A percentile compares a stretch with the other conserved stretches of the same genome.
Conservation (phyloP, 2,113 vertebrate species). For the Delphinus delphis region DNA sequence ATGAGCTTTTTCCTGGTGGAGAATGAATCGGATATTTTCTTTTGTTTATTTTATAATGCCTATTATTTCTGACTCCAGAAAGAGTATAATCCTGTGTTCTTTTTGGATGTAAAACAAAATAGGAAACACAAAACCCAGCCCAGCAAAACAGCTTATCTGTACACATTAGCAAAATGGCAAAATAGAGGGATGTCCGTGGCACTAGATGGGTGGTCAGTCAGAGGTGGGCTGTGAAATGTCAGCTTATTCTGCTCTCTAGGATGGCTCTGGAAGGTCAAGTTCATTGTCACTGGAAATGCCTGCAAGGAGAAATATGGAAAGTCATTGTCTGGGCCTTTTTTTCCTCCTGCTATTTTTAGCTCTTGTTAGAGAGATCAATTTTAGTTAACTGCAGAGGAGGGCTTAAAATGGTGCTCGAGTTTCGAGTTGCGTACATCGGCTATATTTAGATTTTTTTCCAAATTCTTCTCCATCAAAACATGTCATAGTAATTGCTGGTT, state of each 20-base stretch:
- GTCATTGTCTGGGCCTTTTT: constrained; percentile 75
- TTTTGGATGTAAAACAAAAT: constrained; percentile 69
- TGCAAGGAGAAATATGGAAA: constrained; percentile 81
- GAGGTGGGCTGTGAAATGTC: constrained; percentile 74
- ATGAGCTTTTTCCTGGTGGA: background rate
- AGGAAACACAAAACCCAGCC: background rate
- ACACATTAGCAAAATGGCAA: constrained; percentile 73
- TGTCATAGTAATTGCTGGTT: constrained; percentile 27
- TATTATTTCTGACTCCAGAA: constrained; percentile 51
- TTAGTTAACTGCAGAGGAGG: constrained; percentile 82
- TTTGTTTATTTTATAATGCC: background rate
- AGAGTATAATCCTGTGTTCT: background rate
- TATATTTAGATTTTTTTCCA: constrained; percentile 79
- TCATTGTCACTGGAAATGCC: constrained; percentile 78
- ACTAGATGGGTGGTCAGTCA: constrained; percentile 50
- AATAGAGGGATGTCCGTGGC: constrained; percentile 55
- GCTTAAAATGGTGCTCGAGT: constrained; percentile 78
- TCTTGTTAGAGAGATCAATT: constrained; percentile 82
- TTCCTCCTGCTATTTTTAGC: constrained; percentile 83
- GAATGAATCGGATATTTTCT: background rate
- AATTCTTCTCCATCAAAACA: constrained; percentile 55
- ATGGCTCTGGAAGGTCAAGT: constrained; percentile 80
- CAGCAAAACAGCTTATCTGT: background rate
- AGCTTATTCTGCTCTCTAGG: constrained; percentile 75
- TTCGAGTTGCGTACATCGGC: constrained; percentile 72